A percentile compares a stretch with the other conserved stretches of the same genome.
Conservation (phyloP, 1,140 invertebrate species). For the Lordiphosa mommai region DNA sequence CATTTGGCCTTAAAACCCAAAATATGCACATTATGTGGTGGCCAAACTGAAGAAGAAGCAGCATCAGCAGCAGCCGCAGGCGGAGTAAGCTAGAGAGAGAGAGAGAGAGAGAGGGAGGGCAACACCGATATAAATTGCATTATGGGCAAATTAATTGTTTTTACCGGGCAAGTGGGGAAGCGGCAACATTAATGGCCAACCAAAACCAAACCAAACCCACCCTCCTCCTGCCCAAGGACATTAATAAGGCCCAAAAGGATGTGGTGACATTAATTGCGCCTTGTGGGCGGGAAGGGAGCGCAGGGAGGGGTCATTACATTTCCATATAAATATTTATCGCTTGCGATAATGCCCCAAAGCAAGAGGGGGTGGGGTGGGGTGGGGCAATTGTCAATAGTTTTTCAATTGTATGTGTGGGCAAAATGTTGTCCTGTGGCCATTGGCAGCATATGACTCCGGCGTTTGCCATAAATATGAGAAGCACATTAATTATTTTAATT, state of each 20-base stretch:
- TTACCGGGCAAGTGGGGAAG: constrained; percentile 44
- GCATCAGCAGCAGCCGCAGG: background rate
- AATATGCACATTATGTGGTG: constrained; percentile 72
- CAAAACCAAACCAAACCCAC: constrained; percentile 11
- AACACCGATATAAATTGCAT: constrained; percentile 75
- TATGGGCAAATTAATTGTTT: constrained; percentile 75
- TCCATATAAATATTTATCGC: constrained; percentile 77
- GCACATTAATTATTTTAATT: constrained; percentile 74
- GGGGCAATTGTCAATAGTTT: constrained; percentile 55
- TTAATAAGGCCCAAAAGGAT: constrained; percentile 76
- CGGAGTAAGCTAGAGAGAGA: no score
- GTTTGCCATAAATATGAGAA: no score
- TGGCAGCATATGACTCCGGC: constrained; percentile 40
- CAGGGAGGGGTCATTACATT: constrained; percentile 55
- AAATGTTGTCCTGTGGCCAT: constrained; percentile 39
- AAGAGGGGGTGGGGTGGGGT: background rate
- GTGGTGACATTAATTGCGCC: constrained; percentile 75
- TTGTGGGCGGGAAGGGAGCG: constrained; percentile 16
- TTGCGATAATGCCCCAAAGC: constrained; percentile 59
- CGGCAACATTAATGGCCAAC: constrained; percentile 52
- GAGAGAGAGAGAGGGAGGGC: no score
- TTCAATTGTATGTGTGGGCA: constrained; percentile 67
- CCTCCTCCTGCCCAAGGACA: constrained; percentile 47
- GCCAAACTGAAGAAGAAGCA: no score
- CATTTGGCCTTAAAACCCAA: constrained; percentile 65